These are phyloP conservation scores for Vombatus ursinus DNA, from an alignment of 2,113 vertebrate genomes.

Conservation along the genomic window DNA sequence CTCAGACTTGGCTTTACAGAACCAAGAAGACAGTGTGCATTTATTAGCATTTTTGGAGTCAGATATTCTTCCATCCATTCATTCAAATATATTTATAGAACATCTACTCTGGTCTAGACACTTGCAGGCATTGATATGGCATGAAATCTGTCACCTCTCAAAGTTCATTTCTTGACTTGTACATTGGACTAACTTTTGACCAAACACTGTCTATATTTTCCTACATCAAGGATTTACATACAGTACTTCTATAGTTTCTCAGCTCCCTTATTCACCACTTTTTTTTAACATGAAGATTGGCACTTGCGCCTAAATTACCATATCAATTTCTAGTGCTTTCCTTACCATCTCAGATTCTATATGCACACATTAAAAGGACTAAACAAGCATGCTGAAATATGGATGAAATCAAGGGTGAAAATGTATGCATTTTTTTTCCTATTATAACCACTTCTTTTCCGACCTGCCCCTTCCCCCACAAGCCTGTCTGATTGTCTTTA, in stretches of 20 bases:
- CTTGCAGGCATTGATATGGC: background rate
- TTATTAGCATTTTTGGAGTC: constrained; percentile 7
- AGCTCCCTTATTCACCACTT: background rate
- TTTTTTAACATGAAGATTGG: background rate
- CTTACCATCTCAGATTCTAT: constrained; percentile 29
- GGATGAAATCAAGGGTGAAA: constrained; percentile 56
- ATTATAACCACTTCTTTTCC: constrained; percentile 46
- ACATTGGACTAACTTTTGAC: background rate
- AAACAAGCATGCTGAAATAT: constrained; percentile 69
- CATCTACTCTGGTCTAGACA: background rate
- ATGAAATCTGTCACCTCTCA: background rate
- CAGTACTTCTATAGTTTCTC: background rate
- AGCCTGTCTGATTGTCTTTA: constrained; percentile 69
- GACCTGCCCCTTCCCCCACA: background rate
- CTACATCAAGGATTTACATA: background rate
- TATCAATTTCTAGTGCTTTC: constrained; percentile 30
- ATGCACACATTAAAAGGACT: constrained; percentile 22
- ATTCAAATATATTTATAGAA: constrained; percentile 23
- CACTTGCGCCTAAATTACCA: background rate
- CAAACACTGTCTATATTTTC: constrained; percentile 17
- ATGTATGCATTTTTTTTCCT: background rate
- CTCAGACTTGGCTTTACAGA: background rate
- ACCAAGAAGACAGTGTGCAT: background rate
- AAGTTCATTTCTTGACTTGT: background rate
- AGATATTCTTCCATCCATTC: constrained; percentile 42